Percentiles rank a stretch among this genome's conserved stretches.
phyloP scores from a whole-genome alignment of 2,113 vertebrate species.

The Cacatua alba region DNA sequence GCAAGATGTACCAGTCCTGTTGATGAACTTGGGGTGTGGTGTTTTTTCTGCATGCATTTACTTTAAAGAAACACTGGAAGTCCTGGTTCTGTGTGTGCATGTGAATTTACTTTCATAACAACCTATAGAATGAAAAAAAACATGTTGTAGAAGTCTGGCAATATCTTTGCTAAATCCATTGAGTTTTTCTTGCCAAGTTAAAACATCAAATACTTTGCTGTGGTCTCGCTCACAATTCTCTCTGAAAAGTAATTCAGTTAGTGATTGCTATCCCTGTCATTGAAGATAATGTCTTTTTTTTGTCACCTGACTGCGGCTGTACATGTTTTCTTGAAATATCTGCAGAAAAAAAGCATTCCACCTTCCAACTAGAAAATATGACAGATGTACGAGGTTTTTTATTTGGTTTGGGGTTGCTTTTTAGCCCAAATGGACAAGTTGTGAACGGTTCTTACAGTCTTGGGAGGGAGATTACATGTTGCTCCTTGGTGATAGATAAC shows the following conservation, averaged over 20 bases:
- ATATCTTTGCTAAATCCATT: not conserved
- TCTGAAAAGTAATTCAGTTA: not conserved
- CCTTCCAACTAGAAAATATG: not conserved
- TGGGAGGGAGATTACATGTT: not conserved
- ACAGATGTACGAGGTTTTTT: not conserved
- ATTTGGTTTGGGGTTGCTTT: not conserved
- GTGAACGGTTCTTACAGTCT: not conserved
- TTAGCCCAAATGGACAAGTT: not conserved
- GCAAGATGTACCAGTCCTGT: not conserved
- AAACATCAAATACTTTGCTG: not conserved
- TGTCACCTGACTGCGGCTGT: not conserved
- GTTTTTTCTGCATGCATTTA: not conserved
- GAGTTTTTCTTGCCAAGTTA: not conserved
- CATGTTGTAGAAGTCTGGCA: not conserved
- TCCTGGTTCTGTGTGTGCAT: not conserved
- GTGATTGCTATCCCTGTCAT: not conserved
- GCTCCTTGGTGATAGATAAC: not conserved
- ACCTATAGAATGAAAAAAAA: not conserved
- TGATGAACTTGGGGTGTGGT: rapidly evolving
- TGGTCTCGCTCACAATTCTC: not conserved
- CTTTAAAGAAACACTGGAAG: not conserved
- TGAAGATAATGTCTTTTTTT: not conserved
- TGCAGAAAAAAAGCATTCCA: not conserved
- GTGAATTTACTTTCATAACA: not conserved
- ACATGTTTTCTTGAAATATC: not conserved